A percentile compares a stretch with the other conserved stretches of the same genome.
These are phyloP conservation scores for Emmelina monodactyla DNA, from an alignment of 2,888 invertebrate species.

Conservation along the genomic window DNA sequence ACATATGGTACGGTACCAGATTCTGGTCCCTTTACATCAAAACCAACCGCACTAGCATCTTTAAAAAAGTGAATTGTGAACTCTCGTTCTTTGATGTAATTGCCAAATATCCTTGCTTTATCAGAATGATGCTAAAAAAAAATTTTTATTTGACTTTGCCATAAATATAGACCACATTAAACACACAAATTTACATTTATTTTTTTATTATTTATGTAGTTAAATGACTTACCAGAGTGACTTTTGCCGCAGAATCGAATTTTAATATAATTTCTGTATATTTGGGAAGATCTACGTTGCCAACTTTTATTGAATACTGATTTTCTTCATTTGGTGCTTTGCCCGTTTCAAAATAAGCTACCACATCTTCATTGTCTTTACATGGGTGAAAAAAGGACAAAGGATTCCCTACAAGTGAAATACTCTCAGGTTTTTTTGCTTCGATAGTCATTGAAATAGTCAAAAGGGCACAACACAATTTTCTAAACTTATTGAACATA, in stretches of 20 bases:
- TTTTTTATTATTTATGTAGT: not conserved
- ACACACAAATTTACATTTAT: not conserved
- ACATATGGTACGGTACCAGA: not conserved
- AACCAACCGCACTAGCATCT: not conserved
- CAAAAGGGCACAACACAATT: too few relatives aligned
- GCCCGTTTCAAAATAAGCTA: not conserved
- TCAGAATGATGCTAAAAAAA: not conserved
- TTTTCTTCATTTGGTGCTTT: not conserved
- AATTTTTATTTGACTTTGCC: not conserved
- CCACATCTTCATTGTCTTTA: not conserved
- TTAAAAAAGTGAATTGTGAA: not conserved
- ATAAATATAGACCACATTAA: not conserved
- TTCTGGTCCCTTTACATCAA: not conserved
- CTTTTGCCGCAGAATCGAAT: not conserved
- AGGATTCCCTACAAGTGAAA: conserved; percentile 15
- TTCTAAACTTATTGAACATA: too few relatives aligned
- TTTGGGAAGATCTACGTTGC: not conserved
- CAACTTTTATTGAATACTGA: not conserved
- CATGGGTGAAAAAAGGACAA: conserved; percentile 5
- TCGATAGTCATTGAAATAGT: too few relatives aligned
- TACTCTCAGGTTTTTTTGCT: too few relatives aligned
- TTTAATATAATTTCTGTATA: not conserved
- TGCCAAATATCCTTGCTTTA: not conserved
- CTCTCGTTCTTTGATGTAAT: not conserved
- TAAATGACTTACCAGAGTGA: not conserved